These are phyloP conservation scores for Rhinopithecus roxellana DNA, from an alignment of 2,113 vertebrate species.

Conservation along the genomic window DNA sequence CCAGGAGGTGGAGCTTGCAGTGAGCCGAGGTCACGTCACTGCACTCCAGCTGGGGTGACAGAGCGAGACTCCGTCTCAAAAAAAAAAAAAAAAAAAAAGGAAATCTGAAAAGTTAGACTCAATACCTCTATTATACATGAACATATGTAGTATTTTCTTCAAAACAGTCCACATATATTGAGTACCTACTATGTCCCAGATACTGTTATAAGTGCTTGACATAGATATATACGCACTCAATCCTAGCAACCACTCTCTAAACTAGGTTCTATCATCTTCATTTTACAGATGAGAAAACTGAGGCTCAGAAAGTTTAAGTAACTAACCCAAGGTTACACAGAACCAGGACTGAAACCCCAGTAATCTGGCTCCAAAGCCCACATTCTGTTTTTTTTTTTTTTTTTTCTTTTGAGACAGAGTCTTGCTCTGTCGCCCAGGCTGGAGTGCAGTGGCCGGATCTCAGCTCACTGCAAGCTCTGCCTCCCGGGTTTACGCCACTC, in stretches of 20 bases:
- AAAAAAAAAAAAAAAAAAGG: too few species aligned
- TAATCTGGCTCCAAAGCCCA: neutral
- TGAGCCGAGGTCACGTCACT: too few species aligned
- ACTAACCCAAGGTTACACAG: neutral
- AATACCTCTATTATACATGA: neutral
- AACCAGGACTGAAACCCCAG: neutral
- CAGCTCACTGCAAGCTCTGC: too few species aligned
- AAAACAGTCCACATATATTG: neutral
- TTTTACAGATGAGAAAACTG: slow-evolving; percentile 16
- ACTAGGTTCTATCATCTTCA: neutral
- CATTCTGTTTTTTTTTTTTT: neutral
- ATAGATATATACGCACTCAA: neutral
- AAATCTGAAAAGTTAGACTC: neutral
- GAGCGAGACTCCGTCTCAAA: too few species aligned
- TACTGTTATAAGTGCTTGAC: neutral
- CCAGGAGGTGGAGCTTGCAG: too few species aligned
- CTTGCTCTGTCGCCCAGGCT: too few species aligned
- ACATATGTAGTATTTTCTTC: neutral
- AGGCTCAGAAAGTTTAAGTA: neutral
- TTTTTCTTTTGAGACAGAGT: too few species aligned
- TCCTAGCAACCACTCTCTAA: neutral
- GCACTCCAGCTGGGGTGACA: too few species aligned
- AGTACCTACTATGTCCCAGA: neutral
- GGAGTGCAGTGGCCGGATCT: too few species aligned
- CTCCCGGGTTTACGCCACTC: too few species aligned